Evolutionary conservation across 2,113 vertebrate genomes (phyloP).

Genomic region (Stegostoma tigrinum): DNA sequence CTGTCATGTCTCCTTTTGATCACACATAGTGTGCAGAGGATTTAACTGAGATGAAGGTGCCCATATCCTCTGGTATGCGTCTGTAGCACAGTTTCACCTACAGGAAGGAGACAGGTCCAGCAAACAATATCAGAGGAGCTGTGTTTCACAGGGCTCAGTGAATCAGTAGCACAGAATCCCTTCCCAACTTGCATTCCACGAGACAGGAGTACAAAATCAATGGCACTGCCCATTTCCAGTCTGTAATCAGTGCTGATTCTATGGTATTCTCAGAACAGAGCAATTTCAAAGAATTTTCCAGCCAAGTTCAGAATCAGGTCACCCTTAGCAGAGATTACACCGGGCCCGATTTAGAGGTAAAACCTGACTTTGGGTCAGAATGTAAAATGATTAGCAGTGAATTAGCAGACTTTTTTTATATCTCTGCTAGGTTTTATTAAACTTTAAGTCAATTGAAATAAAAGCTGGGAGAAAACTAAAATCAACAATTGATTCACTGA

Average conservation of each 20-base stretch:
- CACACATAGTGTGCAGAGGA: background rate
- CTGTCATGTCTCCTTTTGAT: background rate
- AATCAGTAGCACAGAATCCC: background rate
- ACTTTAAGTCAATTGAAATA: background rate
- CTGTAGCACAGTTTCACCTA: background rate
- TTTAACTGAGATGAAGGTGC: background rate
- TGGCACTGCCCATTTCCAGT: background rate
- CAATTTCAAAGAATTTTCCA: background rate
- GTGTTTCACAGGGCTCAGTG: background rate
- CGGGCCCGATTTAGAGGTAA: background rate
- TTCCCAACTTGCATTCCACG: background rate
- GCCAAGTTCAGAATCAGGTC: background rate
- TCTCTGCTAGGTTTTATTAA: background rate
- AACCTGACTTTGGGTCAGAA: background rate
- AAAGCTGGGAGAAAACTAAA: background rate
- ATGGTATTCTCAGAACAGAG: background rate
- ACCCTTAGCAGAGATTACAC: background rate
- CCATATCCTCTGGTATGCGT: background rate
- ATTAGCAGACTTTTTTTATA: background rate
- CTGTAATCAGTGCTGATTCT: background rate
- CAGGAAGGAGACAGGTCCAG: background rate
- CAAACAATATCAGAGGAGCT: background rate
- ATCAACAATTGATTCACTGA: background rate
- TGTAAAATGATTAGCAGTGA: background rate
- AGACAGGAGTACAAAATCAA: background rate